These are phyloP conservation scores for Pilophorus perplexus DNA, from an alignment of 2,888 invertebrate species.

Conservation along the genomic window DNA sequence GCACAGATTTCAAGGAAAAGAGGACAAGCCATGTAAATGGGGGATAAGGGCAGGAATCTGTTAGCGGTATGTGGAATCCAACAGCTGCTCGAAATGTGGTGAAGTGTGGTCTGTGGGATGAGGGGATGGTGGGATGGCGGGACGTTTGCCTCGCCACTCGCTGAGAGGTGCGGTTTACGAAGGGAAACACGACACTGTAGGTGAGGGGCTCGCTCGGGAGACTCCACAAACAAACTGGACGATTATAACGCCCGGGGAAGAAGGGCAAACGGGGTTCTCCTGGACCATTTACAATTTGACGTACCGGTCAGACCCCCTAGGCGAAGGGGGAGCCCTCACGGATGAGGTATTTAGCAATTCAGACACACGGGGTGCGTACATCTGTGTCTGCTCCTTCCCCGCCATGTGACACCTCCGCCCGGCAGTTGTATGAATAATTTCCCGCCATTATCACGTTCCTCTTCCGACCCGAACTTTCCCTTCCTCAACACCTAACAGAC, in stretches of 20 bases:
- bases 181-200: constrained; percentile 3
- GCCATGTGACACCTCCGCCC: constrained; percentile 30
- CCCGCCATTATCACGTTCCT: constrained; percentile 4
- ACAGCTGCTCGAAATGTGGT: constrained; percentile 26
- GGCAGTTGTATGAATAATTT: constrained; percentile 26
- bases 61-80: constrained; percentile 30
- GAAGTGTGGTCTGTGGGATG: neutral
- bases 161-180: constrained; percentile 12
- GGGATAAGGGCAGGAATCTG: constrained; percentile 23
- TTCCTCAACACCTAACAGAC: too few species aligned
- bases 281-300: constrained; percentile 21
- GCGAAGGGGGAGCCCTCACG: neutral
- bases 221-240: constrained; percentile 10
- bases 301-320: neutral
- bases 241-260: neutral
- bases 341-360: constrained; percentile 25
- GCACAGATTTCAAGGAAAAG: neutral
- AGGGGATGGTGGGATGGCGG: neutral
- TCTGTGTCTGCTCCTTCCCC: constrained; percentile 15
- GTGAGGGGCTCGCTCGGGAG: neutral
- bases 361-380: constrained; percentile 10
- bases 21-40: constrained; percentile 4
- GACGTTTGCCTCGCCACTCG: constrained; percentile 3
- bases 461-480: neutral
- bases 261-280: neutral